These are phyloP conservation scores for Graptemys geographica DNA, from an alignment of 2,797 vertebrate species.

Conservation along the genomic window DNA sequence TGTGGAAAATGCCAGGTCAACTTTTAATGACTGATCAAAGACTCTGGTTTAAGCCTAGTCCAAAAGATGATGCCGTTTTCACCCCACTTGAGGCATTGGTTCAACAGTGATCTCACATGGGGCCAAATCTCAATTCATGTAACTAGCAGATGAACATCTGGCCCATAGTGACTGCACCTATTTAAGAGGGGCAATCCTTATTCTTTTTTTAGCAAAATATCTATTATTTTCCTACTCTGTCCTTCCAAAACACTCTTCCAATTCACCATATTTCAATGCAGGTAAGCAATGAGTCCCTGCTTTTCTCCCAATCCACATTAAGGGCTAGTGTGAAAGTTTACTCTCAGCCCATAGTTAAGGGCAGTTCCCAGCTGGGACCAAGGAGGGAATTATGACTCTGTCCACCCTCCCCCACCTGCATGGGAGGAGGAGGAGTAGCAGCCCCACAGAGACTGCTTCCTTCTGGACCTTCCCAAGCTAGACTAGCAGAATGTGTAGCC, in stretches of 20 bases:
- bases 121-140: not conserved
- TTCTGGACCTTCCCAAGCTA: not conserved
- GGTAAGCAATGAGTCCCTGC: not conserved
- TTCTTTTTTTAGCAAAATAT: not conserved
- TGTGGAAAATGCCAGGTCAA: not conserved
- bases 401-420: not conserved
- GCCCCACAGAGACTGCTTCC: not conserved
- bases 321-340: not conserved
- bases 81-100: not conserved
- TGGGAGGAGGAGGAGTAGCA: not conserved
- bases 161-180: not conserved
- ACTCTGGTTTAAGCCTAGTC: conserved; percentile 7
- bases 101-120: not conserved
- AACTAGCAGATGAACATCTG: not conserved
- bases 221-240: not conserved
- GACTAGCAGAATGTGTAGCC: not conserved
- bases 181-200: not conserved
- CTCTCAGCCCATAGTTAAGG: not conserved
- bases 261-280: not conserved
- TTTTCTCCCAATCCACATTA: not conserved
- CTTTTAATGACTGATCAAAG: not conserved
- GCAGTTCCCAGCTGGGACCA: not conserved
- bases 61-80: not conserved
- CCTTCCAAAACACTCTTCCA: not conserved
- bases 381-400: not conserved